Base-by-base conservation (phyloP, 2,888 invertebrate genomes). In the Nymphalis urticae region DNA sequence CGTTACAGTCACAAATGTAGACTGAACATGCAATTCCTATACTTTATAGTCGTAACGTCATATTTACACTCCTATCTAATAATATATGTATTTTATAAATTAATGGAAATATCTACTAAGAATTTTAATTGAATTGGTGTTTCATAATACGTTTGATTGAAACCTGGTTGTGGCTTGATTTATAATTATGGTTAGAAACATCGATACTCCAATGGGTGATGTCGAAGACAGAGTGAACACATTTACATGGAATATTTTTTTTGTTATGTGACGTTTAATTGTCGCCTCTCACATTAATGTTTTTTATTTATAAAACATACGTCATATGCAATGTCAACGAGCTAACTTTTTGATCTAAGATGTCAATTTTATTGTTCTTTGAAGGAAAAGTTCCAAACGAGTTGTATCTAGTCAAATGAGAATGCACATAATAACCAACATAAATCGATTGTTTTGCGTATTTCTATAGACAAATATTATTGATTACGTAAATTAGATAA, bases 11-110 rank as follows among this genome's bases (percentile, higher is more conserved):
- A 36, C 53, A 68, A 60, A 66, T 72, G 17, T 73, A 70, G 68
- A 51, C 56, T 48, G 53, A 67, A 69, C 70, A 59, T 24, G 60
- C 68, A 68, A 69, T 72, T 66, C 64, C 66, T 68, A 68, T 68
- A 72, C 69, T 64, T 68, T 56, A 68, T 36, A 1, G 9, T n/a
- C n/a, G 4, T 58, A 58, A 19, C 61, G 71, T 66, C 68, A 66
- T 63, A 54, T 64, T 62, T 13, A 53, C 53, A 60, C 60, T 65
- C 51, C 24, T 50, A n/a, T 24, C 51, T 62, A 68, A 70, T 74
- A 74, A 74, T 62, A 64, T 59, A 54, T 56, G 56, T 64, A 70
- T 47, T 72, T 70, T 68, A 74, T 71, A 64, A 10, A 54, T 67
- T 19, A 66, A 62, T 53, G 69, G 64, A 68, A 71, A 69, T 62